These are phyloP conservation scores for Apotomis capreana DNA, from an alignment of 2,888 invertebrate genomes.

Conservation along the genomic window DNA sequence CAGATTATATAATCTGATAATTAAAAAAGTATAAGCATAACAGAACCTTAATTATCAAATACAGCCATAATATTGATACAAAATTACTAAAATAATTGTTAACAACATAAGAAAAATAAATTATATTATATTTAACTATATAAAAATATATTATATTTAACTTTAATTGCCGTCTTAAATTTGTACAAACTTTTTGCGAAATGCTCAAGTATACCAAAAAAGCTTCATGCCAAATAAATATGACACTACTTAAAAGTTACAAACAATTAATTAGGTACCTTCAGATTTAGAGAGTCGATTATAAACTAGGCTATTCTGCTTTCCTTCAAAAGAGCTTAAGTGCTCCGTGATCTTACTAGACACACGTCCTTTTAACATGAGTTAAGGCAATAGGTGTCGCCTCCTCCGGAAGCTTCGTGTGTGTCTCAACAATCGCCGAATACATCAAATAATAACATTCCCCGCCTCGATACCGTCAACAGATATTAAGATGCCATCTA, in stretches of 20 bases:
- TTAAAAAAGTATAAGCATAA: too few relatives aligned
- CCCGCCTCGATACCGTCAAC: slow-evolving; percentile 66
- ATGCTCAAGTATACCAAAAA: too few relatives aligned
- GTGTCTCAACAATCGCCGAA: slow-evolving; percentile 57
- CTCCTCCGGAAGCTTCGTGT: slow-evolving; percentile 72
- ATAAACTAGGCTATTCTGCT: neutral
- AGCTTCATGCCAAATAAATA: neutral
- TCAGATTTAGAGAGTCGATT: slow-evolving; percentile 3
- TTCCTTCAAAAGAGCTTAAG: neutral
- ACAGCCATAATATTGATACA: too few relatives aligned
- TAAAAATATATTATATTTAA: too few relatives aligned
- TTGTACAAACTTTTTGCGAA: too few relatives aligned
- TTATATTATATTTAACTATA: too few relatives aligned
- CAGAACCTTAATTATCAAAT: too few relatives aligned
- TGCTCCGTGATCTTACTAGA: neutral
- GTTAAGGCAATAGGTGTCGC: neutral
- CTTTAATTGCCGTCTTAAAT: too few relatives aligned
- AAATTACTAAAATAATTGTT: too few relatives aligned
- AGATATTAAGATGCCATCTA: slow-evolving; percentile 52
- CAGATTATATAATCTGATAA: too few relatives aligned
- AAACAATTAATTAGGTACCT: slow-evolving; percentile 8
- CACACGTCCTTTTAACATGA: neutral
- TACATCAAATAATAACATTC: slow-evolving; percentile 58
- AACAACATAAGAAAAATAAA: too few relatives aligned
- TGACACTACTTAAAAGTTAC: neutral